A percentile compares a stretch with the other conserved stretches of the same genome.
These are phyloP conservation scores for Drosophila lacteicornis DNA, from an alignment of 1,140 invertebrate species.

Conservation along the genomic window DNA sequence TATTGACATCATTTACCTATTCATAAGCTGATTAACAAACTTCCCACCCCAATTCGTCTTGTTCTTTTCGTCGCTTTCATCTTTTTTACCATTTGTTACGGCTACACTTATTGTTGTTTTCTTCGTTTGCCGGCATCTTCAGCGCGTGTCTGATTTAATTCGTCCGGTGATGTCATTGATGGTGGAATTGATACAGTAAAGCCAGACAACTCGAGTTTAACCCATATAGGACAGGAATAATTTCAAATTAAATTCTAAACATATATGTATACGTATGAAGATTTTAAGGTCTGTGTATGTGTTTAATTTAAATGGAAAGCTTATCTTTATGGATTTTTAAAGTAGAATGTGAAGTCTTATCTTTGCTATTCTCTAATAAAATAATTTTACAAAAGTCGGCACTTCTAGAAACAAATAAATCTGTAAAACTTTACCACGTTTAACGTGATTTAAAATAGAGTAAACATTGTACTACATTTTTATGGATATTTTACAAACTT, in stretches of 20 bases:
- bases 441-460: neutral
- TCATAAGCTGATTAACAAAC: slow-evolving; percentile 35
- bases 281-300: neutral
- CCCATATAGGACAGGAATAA: neutral
- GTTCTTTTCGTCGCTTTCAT: slow-evolving; percentile 14
- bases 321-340: neutral
- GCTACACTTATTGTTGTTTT: slow-evolving; percentile 36
- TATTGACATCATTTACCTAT: slow-evolving; percentile 61
- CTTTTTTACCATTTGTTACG: slow-evolving; percentile 41
- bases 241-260: neutral
- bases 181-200: slow-evolving; percentile 48
- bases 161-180: slow-evolving; percentile 69
- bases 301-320: neutral
- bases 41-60: slow-evolving; percentile 12
- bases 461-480: neutral
- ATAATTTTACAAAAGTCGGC: neutral
- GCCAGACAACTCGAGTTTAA: slow-evolving; percentile 23
- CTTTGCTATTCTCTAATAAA: neutral
- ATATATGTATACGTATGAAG: no score
- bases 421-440: neutral
- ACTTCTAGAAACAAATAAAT: neutral
- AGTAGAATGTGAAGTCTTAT: neutral
- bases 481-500: neutral
- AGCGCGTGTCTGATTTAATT: slow-evolving; percentile 59
- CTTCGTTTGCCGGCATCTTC: slow-evolving; percentile 53